Conservation (phyloP, 2,888 invertebrate genomes). For the Lasioglossum marginatum region DNA sequence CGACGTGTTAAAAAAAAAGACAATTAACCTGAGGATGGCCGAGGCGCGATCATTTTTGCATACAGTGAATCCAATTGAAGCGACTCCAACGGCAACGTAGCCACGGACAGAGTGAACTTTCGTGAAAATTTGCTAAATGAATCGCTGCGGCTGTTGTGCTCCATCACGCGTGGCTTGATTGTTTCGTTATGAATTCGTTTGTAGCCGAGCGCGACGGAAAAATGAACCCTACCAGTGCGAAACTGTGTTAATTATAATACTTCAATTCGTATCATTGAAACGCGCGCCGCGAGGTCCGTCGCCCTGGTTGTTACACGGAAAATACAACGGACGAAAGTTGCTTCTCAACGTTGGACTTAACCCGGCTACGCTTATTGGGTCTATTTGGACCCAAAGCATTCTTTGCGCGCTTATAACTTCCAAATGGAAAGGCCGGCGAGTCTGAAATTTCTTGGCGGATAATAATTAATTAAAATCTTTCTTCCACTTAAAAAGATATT, state of each 20-base stretch:
- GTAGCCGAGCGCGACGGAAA: neutral
- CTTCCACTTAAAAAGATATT: too few species aligned
- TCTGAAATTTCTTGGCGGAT: too few species aligned
- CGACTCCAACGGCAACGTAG: neutral
- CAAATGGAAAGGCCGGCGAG: too few species aligned
- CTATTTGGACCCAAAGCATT: too few species aligned
- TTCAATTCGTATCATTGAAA: conserved; percentile 9
- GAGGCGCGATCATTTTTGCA: conserved; percentile 29
- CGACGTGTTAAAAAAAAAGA: conserved; percentile 8
- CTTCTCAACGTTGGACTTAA: neutral
- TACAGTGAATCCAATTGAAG: conserved; percentile 5
- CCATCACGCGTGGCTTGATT: conserved; percentile 28
- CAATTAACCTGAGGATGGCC: neutral
- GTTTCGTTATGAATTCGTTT: conserved; percentile 48
- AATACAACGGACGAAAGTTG: neutral
- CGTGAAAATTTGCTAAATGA: conserved; percentile 47
- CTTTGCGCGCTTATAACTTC: too few species aligned
- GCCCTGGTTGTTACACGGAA: neutral
- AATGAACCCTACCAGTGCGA: conserved; percentile 3
- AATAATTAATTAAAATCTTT: too few species aligned
- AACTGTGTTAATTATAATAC: conserved; percentile 40
- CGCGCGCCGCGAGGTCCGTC: neutral
- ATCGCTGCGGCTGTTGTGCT: conserved; percentile 15
- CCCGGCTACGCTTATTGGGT: too few species aligned
- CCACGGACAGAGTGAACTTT: conserved; percentile 30